Percentiles rank a stretch among this genome's conserved stretches.
Conservation (phyloP, 2,797 vertebrate species). For the Pelobates cultripes region DNA sequence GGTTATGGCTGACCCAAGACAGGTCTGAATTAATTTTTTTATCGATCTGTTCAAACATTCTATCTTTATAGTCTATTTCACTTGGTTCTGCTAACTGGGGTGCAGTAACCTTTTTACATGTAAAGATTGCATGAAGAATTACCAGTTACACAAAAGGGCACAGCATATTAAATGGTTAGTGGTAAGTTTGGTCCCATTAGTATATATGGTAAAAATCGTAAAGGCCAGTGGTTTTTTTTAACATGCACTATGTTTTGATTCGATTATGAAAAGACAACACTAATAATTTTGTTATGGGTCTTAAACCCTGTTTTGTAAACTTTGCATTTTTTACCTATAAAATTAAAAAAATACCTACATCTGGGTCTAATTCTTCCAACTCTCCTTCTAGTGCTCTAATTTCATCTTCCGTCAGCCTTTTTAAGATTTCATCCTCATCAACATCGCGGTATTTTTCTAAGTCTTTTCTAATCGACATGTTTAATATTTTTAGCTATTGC, state of each 20-base stretch:
- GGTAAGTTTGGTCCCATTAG: neutral
- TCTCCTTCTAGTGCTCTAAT: constrained; percentile 90
- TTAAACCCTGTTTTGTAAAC: too few species aligned
- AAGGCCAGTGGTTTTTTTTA: neutral
- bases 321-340: neutral
- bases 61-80: too few species aligned
- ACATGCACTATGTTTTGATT: neutral
- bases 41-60: too few species aligned
- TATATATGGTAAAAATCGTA: neutral
- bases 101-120: too few species aligned
- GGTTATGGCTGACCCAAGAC: too few species aligned
- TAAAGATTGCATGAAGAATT: too few species aligned
- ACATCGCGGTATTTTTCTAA: constrained; percentile 96
- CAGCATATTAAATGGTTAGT: too few species aligned
- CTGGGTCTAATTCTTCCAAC: constrained; percentile 93
- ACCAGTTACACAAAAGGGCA: too few species aligned
- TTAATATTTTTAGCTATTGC: neutral
- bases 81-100: too few species aligned
- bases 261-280: too few species aligned
- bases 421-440: constrained; percentile 93
- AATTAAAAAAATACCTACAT: constrained; percentile 77
- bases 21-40: too few species aligned
- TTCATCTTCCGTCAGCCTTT: constrained; percentile 91
- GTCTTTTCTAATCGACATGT: constrained; percentile 87
- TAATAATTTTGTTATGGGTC: too few species aligned